Base-by-base conservation (phyloP, 2,797 vertebrate genomes). In the Moxostoma hubbsi region DNA sequence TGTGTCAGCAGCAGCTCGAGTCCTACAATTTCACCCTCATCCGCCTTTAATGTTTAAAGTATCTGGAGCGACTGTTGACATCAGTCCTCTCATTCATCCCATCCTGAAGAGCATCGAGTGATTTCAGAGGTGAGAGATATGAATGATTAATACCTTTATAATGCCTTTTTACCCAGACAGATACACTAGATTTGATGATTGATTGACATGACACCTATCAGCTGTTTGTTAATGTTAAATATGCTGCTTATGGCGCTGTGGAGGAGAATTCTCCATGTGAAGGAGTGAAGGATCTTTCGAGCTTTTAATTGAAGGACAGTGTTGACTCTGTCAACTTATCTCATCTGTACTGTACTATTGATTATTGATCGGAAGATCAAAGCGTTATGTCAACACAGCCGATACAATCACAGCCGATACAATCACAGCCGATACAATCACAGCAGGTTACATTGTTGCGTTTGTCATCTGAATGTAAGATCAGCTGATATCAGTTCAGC, bases 261-360 rank as follows among this genome's bases (percentile, higher is more conserved):
- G 16, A 49, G 16, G 12, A 49, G 13, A 24, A 66, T 18, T 76
- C 74, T 63, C 74, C 74, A 76, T 76, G 74, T 67, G 4, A 7
- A 47, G 58, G 36, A 61, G 53, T 18, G 5, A 24, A 61, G 50
- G 49, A 18, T 49, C 15, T 73, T 51, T 36, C 2, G 9, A 61
- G 6, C 6, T 13, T 43, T 45, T 13, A 24, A 63, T 63, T 62
- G 36, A 45, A 7, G 9, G 11, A 15, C 13, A 7, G 50, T 51
- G 9, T 5, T 61, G 8, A 8, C 7, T 63, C 36, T 7, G 11
- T n/a, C n/a, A n/a, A n/a, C n/a, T n/a, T n/a, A n/a, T n/a, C n/a
- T n/a, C n/a, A n/a, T 24, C 18, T 45, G 12, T 2, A 0, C 24
- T 24, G 4, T 59, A 24, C 24, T 61, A 10, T 59, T 59, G 58